Percentiles rank a stretch among this genome's conserved stretches.
phyloP scores from a whole-genome alignment of 1,140 invertebrate species.

The Daktulosphaira vitifoliae region DNA sequence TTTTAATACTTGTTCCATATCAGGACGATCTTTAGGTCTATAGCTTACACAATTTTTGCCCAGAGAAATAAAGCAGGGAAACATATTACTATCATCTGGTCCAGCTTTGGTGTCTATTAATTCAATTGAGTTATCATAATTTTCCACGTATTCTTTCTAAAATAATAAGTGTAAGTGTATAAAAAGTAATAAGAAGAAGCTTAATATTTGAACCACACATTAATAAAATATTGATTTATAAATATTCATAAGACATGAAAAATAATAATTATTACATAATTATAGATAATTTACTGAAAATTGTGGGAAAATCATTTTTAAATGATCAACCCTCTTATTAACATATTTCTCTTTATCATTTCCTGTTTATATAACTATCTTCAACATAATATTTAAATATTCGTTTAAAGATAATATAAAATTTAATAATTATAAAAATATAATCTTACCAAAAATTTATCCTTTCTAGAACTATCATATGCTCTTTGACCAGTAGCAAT shows the following conservation, averaged over 20 bases:
- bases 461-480: conserved; percentile 51
- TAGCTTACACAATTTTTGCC: conserved; percentile 52
- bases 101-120: conserved; percentile 50
- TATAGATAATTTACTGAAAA: no score
- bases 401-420: no score
- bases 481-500: conserved; percentile 63
- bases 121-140: conserved; percentile 43
- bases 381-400: no score
- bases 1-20: conserved; percentile 53
- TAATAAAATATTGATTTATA: no score
- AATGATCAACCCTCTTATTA: no score
- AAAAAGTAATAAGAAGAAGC: no score
- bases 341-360: no score
- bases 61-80: conserved; percentile 49
- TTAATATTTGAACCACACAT: no score
- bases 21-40: conserved; percentile 51
- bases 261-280: no score
- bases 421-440: conserved; percentile 35
- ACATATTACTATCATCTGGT: conserved; percentile 47
- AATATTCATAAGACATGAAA: no score
- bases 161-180: conserved; percentile 41
- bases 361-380: no score
- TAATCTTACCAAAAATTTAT: conserved; percentile 43
- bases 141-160: conserved; percentile 55
- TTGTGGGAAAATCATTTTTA: no score